These are phyloP conservation scores for Coracopsis vasa DNA, from an alignment of 2,113 vertebrate genomes.

Conservation along the genomic window DNA sequence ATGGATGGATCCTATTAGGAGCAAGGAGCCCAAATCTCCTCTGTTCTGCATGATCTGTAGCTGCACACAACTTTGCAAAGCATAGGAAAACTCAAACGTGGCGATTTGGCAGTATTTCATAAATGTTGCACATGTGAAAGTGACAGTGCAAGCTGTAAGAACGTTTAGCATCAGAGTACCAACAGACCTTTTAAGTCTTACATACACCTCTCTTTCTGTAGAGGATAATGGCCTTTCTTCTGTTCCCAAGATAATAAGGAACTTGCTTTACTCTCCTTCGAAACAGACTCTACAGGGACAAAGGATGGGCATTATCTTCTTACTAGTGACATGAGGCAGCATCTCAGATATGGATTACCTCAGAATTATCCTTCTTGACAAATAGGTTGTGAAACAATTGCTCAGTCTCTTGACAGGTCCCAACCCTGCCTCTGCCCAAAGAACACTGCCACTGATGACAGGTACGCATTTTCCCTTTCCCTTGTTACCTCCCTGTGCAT, in stretches of 20 bases:
- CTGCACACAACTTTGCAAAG: neutral
- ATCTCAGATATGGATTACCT: neutral
- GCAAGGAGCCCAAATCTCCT: neutral
- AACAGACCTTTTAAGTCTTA: neutral
- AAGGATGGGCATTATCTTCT: neutral
- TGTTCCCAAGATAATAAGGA: neutral
- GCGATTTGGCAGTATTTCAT: neutral
- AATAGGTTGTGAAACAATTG: neutral
- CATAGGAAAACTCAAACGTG: neutral
- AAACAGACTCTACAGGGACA: neutral
- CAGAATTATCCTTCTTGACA: slow-evolving; percentile 9
- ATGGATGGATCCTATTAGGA: neutral
- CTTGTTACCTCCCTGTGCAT: neutral
- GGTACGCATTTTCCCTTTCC: neutral
- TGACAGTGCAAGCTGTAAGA: neutral
- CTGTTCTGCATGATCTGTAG: neutral
- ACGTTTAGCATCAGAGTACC: neutral
- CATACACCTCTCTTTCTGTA: neutral
- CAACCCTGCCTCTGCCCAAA: neutral
- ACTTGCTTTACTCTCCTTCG: neutral
- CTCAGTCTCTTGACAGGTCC: neutral
- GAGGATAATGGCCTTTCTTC: neutral
- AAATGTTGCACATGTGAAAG: neutral
- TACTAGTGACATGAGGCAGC: neutral
- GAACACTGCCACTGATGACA: neutral